Evolutionary conservation across 2,888 invertebrate genomes (phyloP), one percentile per base, ranked within the genome.

Genomic region (Deilephila porcellus): DNA sequence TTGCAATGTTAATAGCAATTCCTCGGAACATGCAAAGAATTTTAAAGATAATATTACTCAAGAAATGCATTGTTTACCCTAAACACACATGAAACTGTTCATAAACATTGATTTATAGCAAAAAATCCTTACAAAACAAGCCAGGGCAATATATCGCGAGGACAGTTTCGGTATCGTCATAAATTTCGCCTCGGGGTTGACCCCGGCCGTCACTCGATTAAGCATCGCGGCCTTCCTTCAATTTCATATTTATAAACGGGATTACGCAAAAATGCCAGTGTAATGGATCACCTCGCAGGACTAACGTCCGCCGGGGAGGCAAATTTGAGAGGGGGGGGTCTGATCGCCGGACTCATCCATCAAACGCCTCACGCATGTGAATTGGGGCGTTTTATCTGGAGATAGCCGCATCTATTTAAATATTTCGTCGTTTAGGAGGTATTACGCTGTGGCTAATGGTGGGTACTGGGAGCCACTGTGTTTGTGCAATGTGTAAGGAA

Each of bases 221-320:
- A 94, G 88, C 93, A 93, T 93, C 92, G 90, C 89, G 89, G 91
- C 89, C 93, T 93, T 93, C 93, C 93, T 92, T 93, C 93, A 94
- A 94, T 93, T 94, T 94, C 94, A 94, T 94, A 94, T 94, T 94
- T 94, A 94, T 94, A 94, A 93, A 93, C 93, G 93, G 88, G 94
- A 93, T 94, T 94, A 94, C 93, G 93, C 93, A 94, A 94, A 94
- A 94, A 94, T 92, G 92, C 90, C 92, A 88, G 91, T 87, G 92
- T 94, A 94, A 94, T 94, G 93, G 94, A 94, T 94, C 93, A 94
- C 94, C 94, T 92, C 93, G 84, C 85, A 91, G 93, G 92, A 90
- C 92, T 93, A 91, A 91, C 91, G 90, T 85, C 83, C 87, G 83
- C 79, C 78, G 80, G 56, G 89, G 86, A 88, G 89, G 91, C 87